These are phyloP conservation scores for Oncorhynchus kisutch DNA, from an alignment of 2,113 vertebrate genomes.

Conservation along the genomic window DNA sequence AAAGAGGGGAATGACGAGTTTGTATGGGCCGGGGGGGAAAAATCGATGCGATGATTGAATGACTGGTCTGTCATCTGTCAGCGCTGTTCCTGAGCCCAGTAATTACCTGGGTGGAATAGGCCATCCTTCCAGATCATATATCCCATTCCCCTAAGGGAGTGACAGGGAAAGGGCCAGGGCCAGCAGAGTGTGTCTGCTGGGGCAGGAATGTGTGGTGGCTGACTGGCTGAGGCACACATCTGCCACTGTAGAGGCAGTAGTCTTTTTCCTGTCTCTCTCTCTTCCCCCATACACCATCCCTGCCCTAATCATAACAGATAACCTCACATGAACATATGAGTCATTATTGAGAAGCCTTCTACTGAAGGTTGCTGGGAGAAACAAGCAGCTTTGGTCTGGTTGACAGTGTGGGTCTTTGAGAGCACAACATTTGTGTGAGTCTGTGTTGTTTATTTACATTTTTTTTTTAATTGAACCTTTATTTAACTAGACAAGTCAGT, in stretches of 20 bases:
- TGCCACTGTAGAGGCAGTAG: too few species aligned
- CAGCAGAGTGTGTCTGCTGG: conserved; percentile 1
- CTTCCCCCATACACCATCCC: too few species aligned
- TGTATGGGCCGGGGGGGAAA: conserved; percentile 7
- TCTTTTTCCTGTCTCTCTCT: background rate
- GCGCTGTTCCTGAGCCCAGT: conserved; percentile 38
- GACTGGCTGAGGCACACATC: background rate
- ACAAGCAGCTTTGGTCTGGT: background rate
- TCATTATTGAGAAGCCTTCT: too few species aligned
- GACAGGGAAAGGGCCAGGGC: background rate
- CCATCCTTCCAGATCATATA: conserved; percentile 45
- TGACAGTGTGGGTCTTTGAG: background rate
- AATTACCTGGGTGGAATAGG: conserved; percentile 52
- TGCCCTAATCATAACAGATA: too few species aligned
- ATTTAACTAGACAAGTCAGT: too few species aligned
- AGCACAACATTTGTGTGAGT: background rate
- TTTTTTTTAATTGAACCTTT: too few species aligned
- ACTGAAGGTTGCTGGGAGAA: too few species aligned
- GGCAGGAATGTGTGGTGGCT: background rate
- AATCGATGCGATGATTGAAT: conserved; percentile 57
- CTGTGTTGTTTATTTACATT: background rate
- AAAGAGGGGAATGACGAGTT: conserved; percentile 7
- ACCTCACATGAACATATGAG: too few species aligned
- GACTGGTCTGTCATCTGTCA: conserved; percentile 19
- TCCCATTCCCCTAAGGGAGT: conserved; percentile 23